Evolutionary conservation across 2,797 vertebrate species (phyloP), one percentile per base, ranked within the genome.

Genomic region (Dicrostonyx torquatus): DNA sequence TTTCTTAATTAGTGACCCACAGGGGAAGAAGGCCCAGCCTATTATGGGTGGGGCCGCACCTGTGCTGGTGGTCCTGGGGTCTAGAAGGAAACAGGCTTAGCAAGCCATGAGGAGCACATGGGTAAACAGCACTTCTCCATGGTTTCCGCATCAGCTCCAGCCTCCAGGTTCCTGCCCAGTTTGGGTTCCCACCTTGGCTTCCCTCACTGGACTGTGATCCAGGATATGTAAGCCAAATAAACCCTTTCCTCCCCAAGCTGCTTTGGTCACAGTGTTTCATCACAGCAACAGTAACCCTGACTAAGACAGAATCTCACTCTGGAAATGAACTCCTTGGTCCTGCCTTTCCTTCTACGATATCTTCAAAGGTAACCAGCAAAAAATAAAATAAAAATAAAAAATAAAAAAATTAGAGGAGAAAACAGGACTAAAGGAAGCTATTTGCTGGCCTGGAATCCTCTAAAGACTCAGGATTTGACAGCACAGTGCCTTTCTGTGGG

Each of bases 371-470:
- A 79, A 26, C 9, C 34, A 84, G 31, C 40, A 75, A n/a, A n/a
- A n/a, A n/a, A 91, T 20, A 90, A 40, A 78, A 48, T 83, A n/a
- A n/a, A n/a, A n/a, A n/a, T n/a, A n/a, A n/a, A n/a, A n/a, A n/a
- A n/a, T n/a, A n/a, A n/a, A n/a, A n/a, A n/a, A n/a, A n/a, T 84
- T 53, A 15, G 20, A 79, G 31, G 26, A 79, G 22, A 66, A 84
- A 93, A 94, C 82, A 12, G 87, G 55, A 92, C 70, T 87, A 26
- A 68, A 84, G 64, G 70, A 58, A 34, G 45, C 75, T 22, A 29
- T 77, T 40, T 43, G 34, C 31, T 90, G 66, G 53, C 12, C 43
- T 55, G 5, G 62, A 34, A 43, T 70, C 22, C 34, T 50, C 43
- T 77, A 53, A 87, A 22, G 70, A 76, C 76, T 73, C 24, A 15